A percentile compares a stretch with the other conserved stretches of the same genome.
These are phyloP conservation scores for Himalopsyche anomala DNA, from an alignment of 2,888 invertebrate genomes.

Conservation along the genomic window DNA sequence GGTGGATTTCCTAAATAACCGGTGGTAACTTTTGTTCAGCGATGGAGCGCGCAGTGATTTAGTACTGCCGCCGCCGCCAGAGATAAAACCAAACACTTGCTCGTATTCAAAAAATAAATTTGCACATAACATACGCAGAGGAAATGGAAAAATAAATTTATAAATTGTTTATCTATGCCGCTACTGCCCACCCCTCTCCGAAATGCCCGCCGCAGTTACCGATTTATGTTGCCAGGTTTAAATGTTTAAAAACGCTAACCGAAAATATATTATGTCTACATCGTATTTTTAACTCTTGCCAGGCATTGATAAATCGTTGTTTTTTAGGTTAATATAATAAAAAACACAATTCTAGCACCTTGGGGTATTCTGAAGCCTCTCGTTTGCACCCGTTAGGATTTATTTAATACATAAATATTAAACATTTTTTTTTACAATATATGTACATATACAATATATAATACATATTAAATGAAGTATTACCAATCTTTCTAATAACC, in stretches of 20 bases:
- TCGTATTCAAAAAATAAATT: constrained; percentile 13
- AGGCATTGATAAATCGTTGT: constrained; percentile 28
- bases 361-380: background rate
- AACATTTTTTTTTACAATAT: background rate
- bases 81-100: constrained; percentile 19
- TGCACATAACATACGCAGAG: background rate
- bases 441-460: too few relatives aligned
- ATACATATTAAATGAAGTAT: too few relatives aligned
- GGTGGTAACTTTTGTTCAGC: constrained; percentile 5
- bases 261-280: background rate
- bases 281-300: background rate
- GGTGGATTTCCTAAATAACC: constrained; percentile 51
- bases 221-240: background rate
- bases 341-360: background rate
- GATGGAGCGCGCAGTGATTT: constrained; percentile 3
- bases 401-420: background rate
- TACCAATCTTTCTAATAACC: too few relatives aligned
- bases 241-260: background rate
- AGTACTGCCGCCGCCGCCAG: background rate
- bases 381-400: background rate
- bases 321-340: background rate
- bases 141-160: constrained; percentile 28
- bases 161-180: background rate
- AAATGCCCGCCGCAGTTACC: background rate
- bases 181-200: background rate